A percentile compares a stretch with the other conserved stretches of the same genome.
Conservation (phyloP, 2,888 invertebrate genomes). For the Oegoconia quadripuncta region DNA sequence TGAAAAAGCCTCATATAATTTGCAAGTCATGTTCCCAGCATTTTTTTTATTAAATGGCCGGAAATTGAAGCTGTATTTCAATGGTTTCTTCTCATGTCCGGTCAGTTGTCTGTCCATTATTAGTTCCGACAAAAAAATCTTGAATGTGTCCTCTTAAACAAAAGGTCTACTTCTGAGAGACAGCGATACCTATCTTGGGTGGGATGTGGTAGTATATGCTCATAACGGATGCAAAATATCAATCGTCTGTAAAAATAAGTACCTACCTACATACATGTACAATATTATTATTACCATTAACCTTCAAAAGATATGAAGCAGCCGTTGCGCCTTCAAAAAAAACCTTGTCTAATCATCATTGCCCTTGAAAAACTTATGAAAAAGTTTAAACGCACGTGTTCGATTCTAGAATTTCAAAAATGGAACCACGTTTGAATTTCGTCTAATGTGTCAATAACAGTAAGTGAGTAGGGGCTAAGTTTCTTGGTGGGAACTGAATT, state of each 20-base stretch:
- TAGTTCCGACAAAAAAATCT: neutral
- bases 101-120: conserved; percentile 14
- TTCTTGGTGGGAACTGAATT: neutral
- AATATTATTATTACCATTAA: too few relatives aligned
- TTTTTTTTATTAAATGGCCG: conserved; percentile 2
- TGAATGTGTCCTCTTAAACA: too few relatives aligned
- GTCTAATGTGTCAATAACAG: neutral
- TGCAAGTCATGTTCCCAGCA: neutral
- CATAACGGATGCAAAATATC: too few relatives aligned
- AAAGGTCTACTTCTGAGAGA: too few relatives aligned
- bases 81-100: conserved; percentile 16
- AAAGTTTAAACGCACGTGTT: conserved; percentile 24
- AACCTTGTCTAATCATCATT: conserved; percentile 18
- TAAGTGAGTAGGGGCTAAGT: neutral
- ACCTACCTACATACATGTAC: too few relatives aligned
- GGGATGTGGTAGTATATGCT: too few relatives aligned
- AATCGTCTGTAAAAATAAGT: too few relatives aligned
- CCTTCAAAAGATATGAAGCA: neutral
- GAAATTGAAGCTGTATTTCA: conserved; percentile 9
- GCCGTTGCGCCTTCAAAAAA: conserved; percentile 8
- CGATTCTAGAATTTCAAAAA: conserved; percentile 14
- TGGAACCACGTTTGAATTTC: conserved; percentile 1
- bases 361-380: conserved; percentile 16
- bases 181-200: too few relatives aligned
- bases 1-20: neutral